Evolutionary conservation across 1,140 invertebrate genomes (phyloP), one percentile per base, ranked within the genome.

Genomic region (Drosophila punjabiensis): DNA sequence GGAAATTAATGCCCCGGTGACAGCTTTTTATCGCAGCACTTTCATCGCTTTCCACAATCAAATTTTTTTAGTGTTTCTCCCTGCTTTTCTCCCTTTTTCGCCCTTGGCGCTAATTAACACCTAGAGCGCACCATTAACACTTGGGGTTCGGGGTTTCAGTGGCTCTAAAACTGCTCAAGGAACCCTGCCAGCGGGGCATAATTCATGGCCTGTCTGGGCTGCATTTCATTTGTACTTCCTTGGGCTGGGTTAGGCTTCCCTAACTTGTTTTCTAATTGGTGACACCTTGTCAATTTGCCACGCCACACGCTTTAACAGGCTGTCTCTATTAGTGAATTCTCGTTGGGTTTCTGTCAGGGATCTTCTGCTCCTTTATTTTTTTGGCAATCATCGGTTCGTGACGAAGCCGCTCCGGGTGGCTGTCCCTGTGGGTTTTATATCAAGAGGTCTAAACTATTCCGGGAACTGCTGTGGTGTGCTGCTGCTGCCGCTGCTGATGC

Each of bases 191-290:
- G 39, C 65, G 66, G 70, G 67, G 59, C 59, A 79, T 48, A 66
- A 75, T 59, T 61, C 47, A 20, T 33, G 16, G 30, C 18, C 59
- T 53, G 47, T 59, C 59, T 20, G 62, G 13, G 30, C 37, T 16
- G 33, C 58, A 16, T 56, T 28, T 65, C 18, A 28, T 13, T 79
- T 37, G 55, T 9, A 18, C 33, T 67, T 63, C 59, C 37, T 33
- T 11, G 30, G 28, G n/a, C 39, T 18, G 62, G 50, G 24, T 55
- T 41, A 28, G 75, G 61, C 47, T 61, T 60, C 47, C 53, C 79
- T 87, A 87, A 88, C 84, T 80, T 87, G 84, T 83, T 83, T 87
- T 89, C 82, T 90, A 90, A 90, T 90, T 91, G 86, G 87, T 90
- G 86, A 90, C 86, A 90, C 86, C 87, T 91, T 71, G 79, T 90